These are phyloP conservation scores for Ornithoptera alexandrae DNA, from an alignment of 2,888 invertebrate species.

Conservation along the genomic window DNA sequence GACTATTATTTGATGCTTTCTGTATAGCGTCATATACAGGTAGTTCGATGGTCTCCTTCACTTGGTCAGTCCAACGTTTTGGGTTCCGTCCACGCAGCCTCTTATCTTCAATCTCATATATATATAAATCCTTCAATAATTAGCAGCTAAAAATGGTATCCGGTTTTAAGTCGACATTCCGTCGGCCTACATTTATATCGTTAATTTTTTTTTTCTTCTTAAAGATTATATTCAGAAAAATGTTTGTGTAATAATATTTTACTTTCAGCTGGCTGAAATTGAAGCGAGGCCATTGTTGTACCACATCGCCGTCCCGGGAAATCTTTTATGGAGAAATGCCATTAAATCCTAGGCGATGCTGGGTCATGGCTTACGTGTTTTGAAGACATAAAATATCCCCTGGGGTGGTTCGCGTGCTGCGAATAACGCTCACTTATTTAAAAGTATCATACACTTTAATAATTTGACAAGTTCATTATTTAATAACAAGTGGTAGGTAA, in stretches of 20 bases:
- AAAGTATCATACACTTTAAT: neutral
- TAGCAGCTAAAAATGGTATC: too few species aligned
- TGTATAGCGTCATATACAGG: too few species aligned
- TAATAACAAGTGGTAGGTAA: neutral
- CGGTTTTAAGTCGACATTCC: too few species aligned
- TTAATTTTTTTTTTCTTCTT: too few species aligned
- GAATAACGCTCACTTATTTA: neutral
- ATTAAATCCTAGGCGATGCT: conserved; percentile 20
- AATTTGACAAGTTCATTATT: neutral
- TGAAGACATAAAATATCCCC: conserved; percentile 10
- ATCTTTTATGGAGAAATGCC: conserved; percentile 26
- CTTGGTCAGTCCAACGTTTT: too few species aligned
- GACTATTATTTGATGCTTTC: too few species aligned
- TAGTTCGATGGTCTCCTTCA: too few species aligned
- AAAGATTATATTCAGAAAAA: too few species aligned
- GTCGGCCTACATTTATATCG: too few species aligned
- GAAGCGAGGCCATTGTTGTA: conserved; percentile 1
- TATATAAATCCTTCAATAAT: too few species aligned
- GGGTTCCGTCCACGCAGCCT: too few species aligned
- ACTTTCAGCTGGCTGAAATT: conserved; percentile 7
- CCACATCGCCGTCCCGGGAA: conserved; percentile 24
- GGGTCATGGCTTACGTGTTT: conserved; percentile 19
- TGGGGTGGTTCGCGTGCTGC: neutral
- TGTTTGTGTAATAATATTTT: neutral
- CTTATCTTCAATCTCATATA: too few species aligned